These are phyloP conservation scores for Trachymyrmex septentrionalis DNA, from an alignment of 1,140 invertebrate genomes.

Conservation along the genomic window DNA sequence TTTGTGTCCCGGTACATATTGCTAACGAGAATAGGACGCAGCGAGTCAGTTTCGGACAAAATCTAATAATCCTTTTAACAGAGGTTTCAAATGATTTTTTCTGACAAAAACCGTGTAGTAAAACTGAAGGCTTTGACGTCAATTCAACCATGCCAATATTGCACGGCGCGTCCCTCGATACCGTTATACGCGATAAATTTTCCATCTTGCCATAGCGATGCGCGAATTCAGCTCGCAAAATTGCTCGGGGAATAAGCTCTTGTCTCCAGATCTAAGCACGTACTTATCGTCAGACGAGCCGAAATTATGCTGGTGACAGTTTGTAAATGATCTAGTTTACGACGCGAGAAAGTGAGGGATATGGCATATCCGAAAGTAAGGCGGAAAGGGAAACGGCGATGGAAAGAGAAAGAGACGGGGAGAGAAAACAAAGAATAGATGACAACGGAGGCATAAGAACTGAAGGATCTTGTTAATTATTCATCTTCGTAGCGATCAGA, in stretches of 20 bases:
- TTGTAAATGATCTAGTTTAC: conserved; percentile 82
- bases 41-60: conserved; percentile 16
- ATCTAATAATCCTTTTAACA: conserved; percentile 36
- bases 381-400: conserved; percentile 65
- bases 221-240: conserved; percentile 68
- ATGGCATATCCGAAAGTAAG: conserved; percentile 47
- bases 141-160: background rate
- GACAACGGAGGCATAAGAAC: conserved; percentile 41
- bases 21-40: conserved; percentile 36
- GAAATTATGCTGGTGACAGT: conserved; percentile 78
- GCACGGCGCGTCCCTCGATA: background rate
- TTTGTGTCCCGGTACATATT: conserved; percentile 47
- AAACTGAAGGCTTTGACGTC: conserved; percentile 31
- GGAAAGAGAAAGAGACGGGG: conserved; percentile 4
- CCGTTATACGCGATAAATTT: conserved; percentile 17
- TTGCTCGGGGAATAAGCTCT: conserved; percentile 74
- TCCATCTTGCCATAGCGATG: background rate
- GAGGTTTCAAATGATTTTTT: background rate
- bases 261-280: conserved; percentile 53
- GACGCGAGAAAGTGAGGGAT: conserved; percentile 65
- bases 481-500: conserved; percentile 77
- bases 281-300: conserved; percentile 46
- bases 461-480: conserved; percentile 72
- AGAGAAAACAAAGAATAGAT: conserved; percentile 40
- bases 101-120: background rate